Percentiles rank a stretch among this genome's conserved stretches.
phyloP scores from a whole-genome alignment of 2,888 invertebrate genomes.

The Lasioglossum lativentre region DNA sequence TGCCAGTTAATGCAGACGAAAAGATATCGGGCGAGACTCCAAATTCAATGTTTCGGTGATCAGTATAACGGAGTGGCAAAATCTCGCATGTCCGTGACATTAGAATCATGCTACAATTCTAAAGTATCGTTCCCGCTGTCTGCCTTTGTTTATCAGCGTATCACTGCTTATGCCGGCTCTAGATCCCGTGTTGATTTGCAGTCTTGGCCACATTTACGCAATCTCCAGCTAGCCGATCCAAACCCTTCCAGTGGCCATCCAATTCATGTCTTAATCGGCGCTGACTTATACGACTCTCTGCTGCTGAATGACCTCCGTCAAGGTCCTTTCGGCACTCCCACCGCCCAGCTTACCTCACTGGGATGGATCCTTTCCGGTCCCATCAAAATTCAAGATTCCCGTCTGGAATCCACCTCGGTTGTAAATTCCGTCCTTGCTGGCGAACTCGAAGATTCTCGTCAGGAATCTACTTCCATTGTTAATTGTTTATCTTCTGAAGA shows the following conservation, averaged over 20 bases:
- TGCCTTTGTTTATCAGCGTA: background rate
- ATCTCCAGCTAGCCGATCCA: background rate
- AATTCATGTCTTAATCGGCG: background rate
- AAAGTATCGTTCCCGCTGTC: conserved; percentile 1
- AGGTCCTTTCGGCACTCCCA: background rate
- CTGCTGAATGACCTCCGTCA: background rate
- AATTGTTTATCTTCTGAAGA: background rate
- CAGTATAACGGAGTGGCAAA: background rate
- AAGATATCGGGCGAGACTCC: conserved; percentile 2
- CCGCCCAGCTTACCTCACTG: background rate
- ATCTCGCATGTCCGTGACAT: background rate
- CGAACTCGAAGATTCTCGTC: too few relatives aligned
- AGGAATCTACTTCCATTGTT: too few relatives aligned
- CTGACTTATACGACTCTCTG: background rate
- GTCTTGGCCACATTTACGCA: conserved; percentile 3
- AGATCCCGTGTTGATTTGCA: too few relatives aligned
- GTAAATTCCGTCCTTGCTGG: too few relatives aligned
- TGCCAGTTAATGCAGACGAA: background rate
- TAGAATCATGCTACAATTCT: conserved; percentile 3
- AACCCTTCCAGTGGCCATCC: background rate
- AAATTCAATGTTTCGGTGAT: conserved; percentile 6
- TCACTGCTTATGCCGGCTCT: too few relatives aligned
- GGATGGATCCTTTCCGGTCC: too few relatives aligned
- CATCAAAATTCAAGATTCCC: too few relatives aligned
- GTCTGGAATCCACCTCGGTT: too few relatives aligned